Evolutionary conservation across 1,140 invertebrate genomes (phyloP), one percentile per base, ranked within the genome.

Genomic region (Drosophila seguyi): DNA sequence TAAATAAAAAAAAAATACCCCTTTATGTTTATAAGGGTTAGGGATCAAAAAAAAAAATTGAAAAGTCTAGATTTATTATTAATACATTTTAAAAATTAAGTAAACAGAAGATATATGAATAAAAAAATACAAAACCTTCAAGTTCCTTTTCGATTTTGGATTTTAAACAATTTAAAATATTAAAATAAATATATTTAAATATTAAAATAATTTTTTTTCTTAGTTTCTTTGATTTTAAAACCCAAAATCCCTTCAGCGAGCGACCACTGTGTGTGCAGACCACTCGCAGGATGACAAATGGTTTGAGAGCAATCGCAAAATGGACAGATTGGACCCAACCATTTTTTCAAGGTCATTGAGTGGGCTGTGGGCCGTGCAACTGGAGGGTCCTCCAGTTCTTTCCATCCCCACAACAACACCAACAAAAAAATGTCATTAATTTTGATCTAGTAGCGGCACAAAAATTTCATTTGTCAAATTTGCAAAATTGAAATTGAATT

Each of bases 401-500:
- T 0, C 47, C 47, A n/a, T 47, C 16, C 36, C 50, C 20, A 16
- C 25, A 25, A 25, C 44, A 45, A 16, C 42, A 47, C 16, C 20
- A 20, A 41, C 0, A 22, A 42, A 76, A 84, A 72, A 81, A 83
- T 74, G 42, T 71, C 76, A 87, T 87, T 87, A 88, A 88, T 79
- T 77, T 77, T 83, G 72, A 69, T 74, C 50, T 59, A 42, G 48
- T 41, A 20, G 41, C 53, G 36, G 48, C 48, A 67, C 57, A 66
- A 59, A 84, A 90, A 88, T 77, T 80, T 88, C 63, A 88, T 90
- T 88, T 88, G 69, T 78, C 80, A 84, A 88, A 84, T 81, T 81
- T 80, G 80, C 79, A 84, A 84, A 84, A 84, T 84, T 88, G 52
- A 87, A 87, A 87, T 83, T 71, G 78, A 84, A 84, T 75, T 88